Percentiles rank a stretch among this genome's conserved stretches.
These are phyloP conservation scores for Rhagium mordax DNA, from an alignment of 2,888 invertebrate genomes.

Conservation along the genomic window DNA sequence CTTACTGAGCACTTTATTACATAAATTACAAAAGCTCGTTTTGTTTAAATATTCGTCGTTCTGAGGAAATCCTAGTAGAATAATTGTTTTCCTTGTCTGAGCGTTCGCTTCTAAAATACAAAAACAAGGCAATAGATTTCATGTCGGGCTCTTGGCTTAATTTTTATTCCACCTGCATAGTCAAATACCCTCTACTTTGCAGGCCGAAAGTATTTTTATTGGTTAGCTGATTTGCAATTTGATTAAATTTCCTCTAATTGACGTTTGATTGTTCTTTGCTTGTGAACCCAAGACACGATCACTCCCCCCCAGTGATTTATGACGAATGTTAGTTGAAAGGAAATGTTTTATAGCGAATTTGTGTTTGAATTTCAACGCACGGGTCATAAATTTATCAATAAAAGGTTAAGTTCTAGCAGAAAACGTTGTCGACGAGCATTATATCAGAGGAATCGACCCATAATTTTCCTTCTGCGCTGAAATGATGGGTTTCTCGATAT, in stretches of 20 bases:
- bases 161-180: slow-evolving; percentile 50
- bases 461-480: slow-evolving; percentile 40
- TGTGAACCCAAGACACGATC: slow-evolving; percentile 26
- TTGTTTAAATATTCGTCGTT: not conserved
- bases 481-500: slow-evolving; percentile 41
- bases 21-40: too few relatives aligned
- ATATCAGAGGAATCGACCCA: slow-evolving; percentile 41
- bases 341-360: slow-evolving; percentile 24
- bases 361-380: slow-evolving; percentile 19
- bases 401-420: slow-evolving; percentile 12
- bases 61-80: not conserved
- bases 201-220: slow-evolving; percentile 49
- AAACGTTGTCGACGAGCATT: slow-evolving; percentile 40
- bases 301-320: slow-evolving; percentile 28
- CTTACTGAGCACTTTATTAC: too few relatives aligned
- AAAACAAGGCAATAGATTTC: slow-evolving; percentile 27
- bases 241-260: slow-evolving; percentile 53
- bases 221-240: slow-evolving; percentile 52
- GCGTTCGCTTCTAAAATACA: not conserved
- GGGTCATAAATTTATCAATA: slow-evolving; percentile 32
- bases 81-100: slow-evolving; percentile 24
- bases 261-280: slow-evolving; percentile 47
- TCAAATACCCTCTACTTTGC: slow-evolving; percentile 44
- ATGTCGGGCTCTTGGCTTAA: slow-evolving; percentile 16
- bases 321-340: slow-evolving; percentile 25